Conservation (phyloP, 2,888 invertebrate genomes). For the Muscina levida region DNA sequence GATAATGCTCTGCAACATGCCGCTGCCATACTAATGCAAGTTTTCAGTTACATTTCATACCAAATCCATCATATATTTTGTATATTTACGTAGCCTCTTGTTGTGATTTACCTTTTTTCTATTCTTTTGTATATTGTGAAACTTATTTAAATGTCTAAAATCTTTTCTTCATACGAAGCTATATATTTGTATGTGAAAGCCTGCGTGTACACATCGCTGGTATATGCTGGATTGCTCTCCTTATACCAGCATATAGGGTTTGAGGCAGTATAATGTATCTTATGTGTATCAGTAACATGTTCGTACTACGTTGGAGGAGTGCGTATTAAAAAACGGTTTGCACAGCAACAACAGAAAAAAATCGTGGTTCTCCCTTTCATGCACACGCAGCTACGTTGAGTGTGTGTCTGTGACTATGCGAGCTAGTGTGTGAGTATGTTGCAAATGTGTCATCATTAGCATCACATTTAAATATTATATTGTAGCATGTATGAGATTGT, state of each 20-base stretch:
- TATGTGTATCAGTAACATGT: slow-evolving; percentile 6
- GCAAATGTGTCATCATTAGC: slow-evolving; percentile 37
- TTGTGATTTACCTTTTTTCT: neutral
- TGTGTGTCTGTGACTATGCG: neutral
- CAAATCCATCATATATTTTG: neutral
- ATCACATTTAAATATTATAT: slow-evolving; percentile 30
- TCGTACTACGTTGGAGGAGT: neutral
- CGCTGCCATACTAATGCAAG: too few relatives aligned
- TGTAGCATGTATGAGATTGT: slow-evolving; percentile 17
- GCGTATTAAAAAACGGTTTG: neutral
- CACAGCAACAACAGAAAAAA: neutral
- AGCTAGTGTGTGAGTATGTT: slow-evolving; percentile 26
- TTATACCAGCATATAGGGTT: neutral
- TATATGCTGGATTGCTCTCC: neutral
- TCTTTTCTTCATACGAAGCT: neutral
- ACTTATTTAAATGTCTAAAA: slow-evolving; percentile 40
- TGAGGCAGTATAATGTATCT: neutral
- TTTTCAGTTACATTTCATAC: too few relatives aligned
- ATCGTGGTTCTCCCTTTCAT: neutral
- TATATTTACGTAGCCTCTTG: neutral
- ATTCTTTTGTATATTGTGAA: neutral
- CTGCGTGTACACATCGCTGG: too few relatives aligned
- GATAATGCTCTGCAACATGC: slow-evolving; percentile 31
- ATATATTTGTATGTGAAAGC: neutral
- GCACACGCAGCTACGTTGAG: neutral